Conservation (phyloP, 2,888 invertebrate genomes). For the Calephelis perditalis region DNA sequence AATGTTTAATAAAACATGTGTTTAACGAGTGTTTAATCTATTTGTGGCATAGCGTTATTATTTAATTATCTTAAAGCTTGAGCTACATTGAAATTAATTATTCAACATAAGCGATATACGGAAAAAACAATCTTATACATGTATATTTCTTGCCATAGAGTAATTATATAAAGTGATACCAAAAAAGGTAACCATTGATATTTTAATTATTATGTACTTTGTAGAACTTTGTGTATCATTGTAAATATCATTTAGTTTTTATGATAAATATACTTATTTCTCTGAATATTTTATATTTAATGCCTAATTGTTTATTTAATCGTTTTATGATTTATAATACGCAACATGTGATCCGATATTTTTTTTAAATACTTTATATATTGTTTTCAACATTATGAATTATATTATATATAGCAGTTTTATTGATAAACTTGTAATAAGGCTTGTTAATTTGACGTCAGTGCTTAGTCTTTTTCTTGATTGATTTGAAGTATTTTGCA, state of each 20-base stretch:
- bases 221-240: neutral
- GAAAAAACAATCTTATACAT: neutral
- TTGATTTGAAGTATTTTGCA: too few relatives aligned
- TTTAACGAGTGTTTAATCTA: neutral
- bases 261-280: neutral
- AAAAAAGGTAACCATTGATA: conserved; percentile 1
- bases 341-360: neutral
- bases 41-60: neutral
- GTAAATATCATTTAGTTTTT: neutral
- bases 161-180: neutral
- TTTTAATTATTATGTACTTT: neutral
- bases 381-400: too few relatives aligned
- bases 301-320: neutral
- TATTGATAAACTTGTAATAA: too few relatives aligned
- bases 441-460: too few relatives aligned
- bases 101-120: neutral
- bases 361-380: neutral
- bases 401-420: too few relatives aligned
- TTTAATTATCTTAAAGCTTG: too few relatives aligned
- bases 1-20: neutral
- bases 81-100: too few relatives aligned
- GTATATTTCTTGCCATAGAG: neutral
- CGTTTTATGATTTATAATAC: neutral
- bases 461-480: too few relatives aligned
- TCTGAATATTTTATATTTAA: neutral